These are phyloP conservation scores for Clistopyga incitator DNA, from an alignment of 2,888 invertebrate genomes.

Conservation along the genomic window DNA sequence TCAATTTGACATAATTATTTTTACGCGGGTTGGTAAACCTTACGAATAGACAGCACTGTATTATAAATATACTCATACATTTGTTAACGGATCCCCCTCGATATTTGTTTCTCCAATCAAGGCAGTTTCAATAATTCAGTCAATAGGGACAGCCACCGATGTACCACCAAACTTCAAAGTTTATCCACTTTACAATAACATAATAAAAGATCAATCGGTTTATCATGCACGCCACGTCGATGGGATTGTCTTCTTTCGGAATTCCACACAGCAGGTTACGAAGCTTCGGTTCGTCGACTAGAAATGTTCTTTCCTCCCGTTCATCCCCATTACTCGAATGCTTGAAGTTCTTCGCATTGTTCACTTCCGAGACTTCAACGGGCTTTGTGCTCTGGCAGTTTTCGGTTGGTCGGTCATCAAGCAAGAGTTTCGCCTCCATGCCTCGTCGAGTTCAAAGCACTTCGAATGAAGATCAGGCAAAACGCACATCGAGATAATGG, in stretches of 20 bases:
- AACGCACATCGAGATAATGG: background rate
- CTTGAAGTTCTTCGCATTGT: constrained; percentile 26
- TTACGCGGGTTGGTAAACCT: no score
- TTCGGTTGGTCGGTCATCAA: background rate
- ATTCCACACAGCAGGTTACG: constrained; percentile 74
- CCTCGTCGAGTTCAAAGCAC: constrained; percentile 13
- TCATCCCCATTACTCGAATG: constrained; percentile 13
- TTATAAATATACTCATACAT: constrained; percentile 1
- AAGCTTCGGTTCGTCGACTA: constrained; percentile 72
- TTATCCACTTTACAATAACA: constrained; percentile 77
- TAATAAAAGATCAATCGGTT: constrained; percentile 76
- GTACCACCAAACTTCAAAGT: constrained; percentile 75
- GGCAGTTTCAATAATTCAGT: constrained; percentile 44
- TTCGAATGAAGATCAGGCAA: constrained; percentile 11
- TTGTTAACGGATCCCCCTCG: background rate
- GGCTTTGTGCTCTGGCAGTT: background rate
- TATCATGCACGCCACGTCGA: constrained; percentile 74
- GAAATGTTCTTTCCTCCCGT: constrained; percentile 56
- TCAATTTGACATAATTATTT: no score
- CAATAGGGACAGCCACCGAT: constrained; percentile 70
- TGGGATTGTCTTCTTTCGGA: constrained; percentile 68
- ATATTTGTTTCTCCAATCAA: background rate
- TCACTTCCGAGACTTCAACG: constrained; percentile 24
- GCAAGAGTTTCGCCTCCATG: constrained; percentile 11
- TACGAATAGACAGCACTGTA: background rate